Percentiles rank a stretch among this genome's conserved stretches.
Conservation (phyloP, 30 jellyfish, hydroid and myxozoan genomes). For the Aurelia aurita region DNA sequence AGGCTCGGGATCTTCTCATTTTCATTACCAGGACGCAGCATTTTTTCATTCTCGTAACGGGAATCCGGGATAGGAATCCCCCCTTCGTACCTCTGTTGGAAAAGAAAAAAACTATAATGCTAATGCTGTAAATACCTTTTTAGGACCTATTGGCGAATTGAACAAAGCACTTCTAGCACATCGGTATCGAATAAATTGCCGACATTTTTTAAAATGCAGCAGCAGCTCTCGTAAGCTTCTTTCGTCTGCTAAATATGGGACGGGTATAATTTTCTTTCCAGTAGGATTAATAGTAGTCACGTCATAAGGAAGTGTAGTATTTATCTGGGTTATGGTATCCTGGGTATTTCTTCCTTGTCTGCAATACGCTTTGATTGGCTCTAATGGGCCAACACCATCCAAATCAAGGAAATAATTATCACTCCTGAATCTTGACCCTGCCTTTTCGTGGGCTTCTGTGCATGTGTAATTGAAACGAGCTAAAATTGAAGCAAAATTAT, state of each 20-base stretch:
- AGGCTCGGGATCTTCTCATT: too few relatives aligned
- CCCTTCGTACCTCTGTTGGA: too few relatives aligned
- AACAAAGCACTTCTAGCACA: constrained; percentile 90
- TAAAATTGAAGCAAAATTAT: neutral
- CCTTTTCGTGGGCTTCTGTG: constrained; percentile 82
- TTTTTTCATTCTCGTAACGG: too few relatives aligned
- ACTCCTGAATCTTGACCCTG: constrained; percentile 83
- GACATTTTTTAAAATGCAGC: constrained; percentile 69
- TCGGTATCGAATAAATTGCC: constrained; percentile 79
- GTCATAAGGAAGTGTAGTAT: constrained; percentile 81
- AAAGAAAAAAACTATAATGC: too few relatives aligned
- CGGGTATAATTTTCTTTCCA: constrained; percentile 66
- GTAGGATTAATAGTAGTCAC: constrained; percentile 68
- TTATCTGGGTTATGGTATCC: constrained; percentile 91
- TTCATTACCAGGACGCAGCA: too few relatives aligned
- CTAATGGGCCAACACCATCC: constrained; percentile 97
- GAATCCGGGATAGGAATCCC: too few relatives aligned
- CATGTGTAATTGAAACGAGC: constrained; percentile 99
- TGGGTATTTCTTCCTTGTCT: constrained; percentile 88
- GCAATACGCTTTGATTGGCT: constrained; percentile 88
- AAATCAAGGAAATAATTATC: constrained; percentile 91
- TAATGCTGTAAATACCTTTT: constrained; percentile 22
- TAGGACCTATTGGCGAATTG: constrained; percentile 89
- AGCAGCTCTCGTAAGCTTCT: constrained; percentile 88
- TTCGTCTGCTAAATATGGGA: constrained; percentile 83